Evolutionary conservation across 2,888 invertebrate species (phyloP).

Genomic region (Cerastoderma edule): DNA sequence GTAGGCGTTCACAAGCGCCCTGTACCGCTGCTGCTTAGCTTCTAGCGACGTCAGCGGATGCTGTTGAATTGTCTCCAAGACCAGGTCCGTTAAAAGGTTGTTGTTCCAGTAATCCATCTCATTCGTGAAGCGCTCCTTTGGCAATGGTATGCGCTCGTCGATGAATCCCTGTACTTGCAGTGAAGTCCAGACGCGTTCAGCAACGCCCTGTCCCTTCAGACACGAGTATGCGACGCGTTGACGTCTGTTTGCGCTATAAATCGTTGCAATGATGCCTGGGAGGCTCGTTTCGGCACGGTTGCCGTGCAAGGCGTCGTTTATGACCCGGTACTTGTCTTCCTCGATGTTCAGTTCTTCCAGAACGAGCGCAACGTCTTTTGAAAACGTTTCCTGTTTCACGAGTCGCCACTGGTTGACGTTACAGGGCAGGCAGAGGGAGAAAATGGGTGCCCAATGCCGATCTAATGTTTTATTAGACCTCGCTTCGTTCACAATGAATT

Average conservation of each 20-base stretch:
- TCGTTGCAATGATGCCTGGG: slow-evolving; percentile 1
- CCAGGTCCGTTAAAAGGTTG: not conserved
- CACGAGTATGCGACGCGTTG: not conserved
- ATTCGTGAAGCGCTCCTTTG: not conserved
- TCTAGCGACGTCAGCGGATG: not conserved
- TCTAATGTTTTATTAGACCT: not conserved
- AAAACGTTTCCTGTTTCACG: slow-evolving; percentile 45
- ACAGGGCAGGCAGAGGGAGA: slow-evolving; percentile 39
- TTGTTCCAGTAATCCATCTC: not conserved
- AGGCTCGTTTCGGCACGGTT: not conserved
- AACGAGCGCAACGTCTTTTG: slow-evolving; percentile 34
- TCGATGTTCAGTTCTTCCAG: slow-evolving; percentile 4
- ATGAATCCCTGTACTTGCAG: slow-evolving; percentile 10
- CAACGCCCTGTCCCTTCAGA: not conserved
- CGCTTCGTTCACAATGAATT: not conserved
- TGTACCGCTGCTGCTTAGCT: not conserved
- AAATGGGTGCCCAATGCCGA: slow-evolving; percentile 42
- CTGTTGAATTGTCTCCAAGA: not conserved
- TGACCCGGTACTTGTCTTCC: not conserved
- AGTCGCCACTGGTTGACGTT: slow-evolving; percentile 21
- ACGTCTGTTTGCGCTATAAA: not conserved
- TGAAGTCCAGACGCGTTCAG: not conserved
- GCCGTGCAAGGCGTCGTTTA: not conserved
- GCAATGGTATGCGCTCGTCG: not conserved
- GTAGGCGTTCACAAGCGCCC: not conserved